Percentiles rank a stretch among this genome's conserved stretches.
These are phyloP conservation scores for Bombus haemorrhoidalis DNA, from an alignment of 1,140 invertebrate genomes.

Conservation along the genomic window DNA sequence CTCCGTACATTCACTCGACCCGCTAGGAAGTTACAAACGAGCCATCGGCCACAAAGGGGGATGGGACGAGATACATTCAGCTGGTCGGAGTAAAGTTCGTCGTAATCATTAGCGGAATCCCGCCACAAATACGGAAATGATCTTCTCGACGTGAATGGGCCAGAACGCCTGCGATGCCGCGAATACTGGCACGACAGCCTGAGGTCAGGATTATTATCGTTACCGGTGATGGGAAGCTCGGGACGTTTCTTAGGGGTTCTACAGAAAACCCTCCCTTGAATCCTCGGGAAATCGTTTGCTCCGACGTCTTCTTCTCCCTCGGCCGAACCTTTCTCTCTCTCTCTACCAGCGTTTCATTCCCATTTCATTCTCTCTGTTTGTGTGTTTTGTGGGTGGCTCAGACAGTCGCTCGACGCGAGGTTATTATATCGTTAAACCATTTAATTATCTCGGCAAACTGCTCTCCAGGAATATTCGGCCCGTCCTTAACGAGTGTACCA, in stretches of 20 bases:
- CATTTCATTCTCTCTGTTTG: slow-evolving; percentile 51
- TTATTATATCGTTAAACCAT: slow-evolving; percentile 83
- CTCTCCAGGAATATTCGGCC: slow-evolving; percentile 79
- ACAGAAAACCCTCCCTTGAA: background rate
- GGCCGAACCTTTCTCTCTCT: background rate
- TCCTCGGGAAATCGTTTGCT: slow-evolving; percentile 39
- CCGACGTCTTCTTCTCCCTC: background rate
- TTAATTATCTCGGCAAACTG: slow-evolving; percentile 83
- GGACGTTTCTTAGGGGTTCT: slow-evolving; percentile 54
- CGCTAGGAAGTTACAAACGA: background rate
- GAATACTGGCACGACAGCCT: slow-evolving; percentile 33
- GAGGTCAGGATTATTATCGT: slow-evolving; percentile 60
- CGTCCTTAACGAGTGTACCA: slow-evolving; percentile 75
- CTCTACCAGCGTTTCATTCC: background rate
- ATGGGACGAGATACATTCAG: background rate
- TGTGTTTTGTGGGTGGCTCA: slow-evolving; percentile 64
- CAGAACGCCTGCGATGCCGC: background rate
- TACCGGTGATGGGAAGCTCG: slow-evolving; percentile 45
- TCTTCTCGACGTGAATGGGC: slow-evolving; percentile 21
- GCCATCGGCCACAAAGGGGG: background rate
- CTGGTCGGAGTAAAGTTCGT: slow-evolving; percentile 5
- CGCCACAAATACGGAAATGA: slow-evolving; percentile 46
- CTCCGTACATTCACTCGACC: background rate
- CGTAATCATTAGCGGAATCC: slow-evolving; percentile 36
- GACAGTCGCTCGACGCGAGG: slow-evolving; percentile 75